Base-by-base conservation (phyloP, 2,113 vertebrate species). In the Tonatia bakeri region DNA sequence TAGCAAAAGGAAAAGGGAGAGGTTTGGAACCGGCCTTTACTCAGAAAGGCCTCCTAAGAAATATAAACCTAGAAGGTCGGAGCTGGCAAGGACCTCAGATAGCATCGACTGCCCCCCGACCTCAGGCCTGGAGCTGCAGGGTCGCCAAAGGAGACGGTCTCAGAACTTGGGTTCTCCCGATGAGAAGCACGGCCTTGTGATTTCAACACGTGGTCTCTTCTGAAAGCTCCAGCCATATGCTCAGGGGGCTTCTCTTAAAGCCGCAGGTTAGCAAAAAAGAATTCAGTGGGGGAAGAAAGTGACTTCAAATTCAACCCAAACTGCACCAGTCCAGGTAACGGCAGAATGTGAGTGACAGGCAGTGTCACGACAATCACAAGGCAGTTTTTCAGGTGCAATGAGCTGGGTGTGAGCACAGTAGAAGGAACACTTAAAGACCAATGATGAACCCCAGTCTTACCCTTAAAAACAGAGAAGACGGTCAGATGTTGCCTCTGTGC, bases 61-160 rank as follows among this genome's bases (percentile, higher is more conserved):
- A 38, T 5, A 45, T 15, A 33, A 73, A 38, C 7, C 20, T 4
- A 47, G 33, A 52, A 36, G 7, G 7, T 17, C 40, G 43, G 81
- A 45, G 82, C 16, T 22, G 19, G 31, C 5, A 15, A 69, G 76
- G 16, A 19, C 4, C 28, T 17, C 11, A 54, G 72, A 13, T 20
- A 26, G 17, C 45, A 45, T 3, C 45, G 1, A 0, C 0, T 5
- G 15, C 26, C 1, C 1, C 56, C 11, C 1, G 10, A 1, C 4
- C 26, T 11, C 33, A 54, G 40, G 40, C 3, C 31, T 38, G 43
- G 6, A 70, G 38, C 4, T 26, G 33, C 38, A 54, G 33, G 16
- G 7, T 83, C 19, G 38, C 19, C 36, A 8, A 9, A 69, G 40
- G 67, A 36, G 43, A 14, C 0, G 3, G 19, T 43, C 31, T 43